phyloP scores from a whole-genome alignment of 2,797 vertebrate species.

The Sebastes iracundus region DNA sequence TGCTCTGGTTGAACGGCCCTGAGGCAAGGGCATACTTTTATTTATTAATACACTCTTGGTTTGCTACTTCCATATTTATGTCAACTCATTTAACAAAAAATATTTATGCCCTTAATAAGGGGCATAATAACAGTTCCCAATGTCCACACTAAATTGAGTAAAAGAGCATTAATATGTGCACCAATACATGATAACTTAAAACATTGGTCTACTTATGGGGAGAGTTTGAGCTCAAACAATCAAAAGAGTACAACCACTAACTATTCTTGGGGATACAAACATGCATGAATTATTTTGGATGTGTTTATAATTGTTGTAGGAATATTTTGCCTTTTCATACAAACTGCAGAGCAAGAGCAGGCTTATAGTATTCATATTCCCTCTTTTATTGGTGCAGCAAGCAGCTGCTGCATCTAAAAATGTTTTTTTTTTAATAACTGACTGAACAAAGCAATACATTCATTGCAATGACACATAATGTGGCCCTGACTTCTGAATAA shows the following conservation, averaged over 20 bases:
- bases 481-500: background rate
- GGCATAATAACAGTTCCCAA: background rate
- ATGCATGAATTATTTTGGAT: background rate
- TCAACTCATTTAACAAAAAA: background rate
- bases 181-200: background rate
- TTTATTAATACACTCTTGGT: background rate
- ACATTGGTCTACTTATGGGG: background rate
- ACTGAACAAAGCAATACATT: slow-evolving; percentile 8
- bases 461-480: background rate
- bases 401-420: background rate
- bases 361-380: background rate
- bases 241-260: background rate
- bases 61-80: background rate
- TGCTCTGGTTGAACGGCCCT: background rate
- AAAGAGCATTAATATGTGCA: background rate
- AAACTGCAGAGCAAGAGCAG: background rate
- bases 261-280: background rate
- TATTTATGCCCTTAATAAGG: background rate
- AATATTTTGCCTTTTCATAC: background rate
- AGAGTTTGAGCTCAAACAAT: background rate
- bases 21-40: background rate
- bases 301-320: background rate
- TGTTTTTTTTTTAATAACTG: background rate
- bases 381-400: background rate
- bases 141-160: background rate